Evolutionary conservation across 1,140 invertebrate species (phyloP).

Genomic region (Drosophila athabasca): DNA sequence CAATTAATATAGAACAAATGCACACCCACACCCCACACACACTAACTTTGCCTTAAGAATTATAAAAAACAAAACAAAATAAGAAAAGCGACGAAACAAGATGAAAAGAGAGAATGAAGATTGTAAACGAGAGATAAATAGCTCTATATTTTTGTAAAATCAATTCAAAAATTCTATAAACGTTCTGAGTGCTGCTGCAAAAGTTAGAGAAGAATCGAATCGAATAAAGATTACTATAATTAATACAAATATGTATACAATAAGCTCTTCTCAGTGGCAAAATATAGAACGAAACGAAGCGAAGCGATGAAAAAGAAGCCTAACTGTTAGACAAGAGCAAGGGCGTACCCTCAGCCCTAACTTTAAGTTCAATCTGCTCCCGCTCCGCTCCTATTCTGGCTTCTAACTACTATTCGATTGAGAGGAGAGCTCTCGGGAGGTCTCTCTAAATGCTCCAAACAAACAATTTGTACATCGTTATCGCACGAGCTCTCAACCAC

Average conservation of each 20-base stretch:
- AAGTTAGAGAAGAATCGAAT: constrained; percentile 19
- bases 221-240: constrained; percentile 45
- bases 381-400: constrained; percentile 4
- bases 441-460: no score
- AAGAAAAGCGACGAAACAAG: not conserved
- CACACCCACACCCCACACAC: constrained; percentile 16
- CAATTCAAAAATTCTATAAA: constrained; percentile 49
- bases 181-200: constrained; percentile 23
- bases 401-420: not conserved
- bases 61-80: constrained; percentile 14
- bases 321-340: no score
- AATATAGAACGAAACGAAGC: constrained; percentile 14
- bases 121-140: constrained; percentile 25
- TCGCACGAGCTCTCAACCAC: not conserved
- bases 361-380: constrained; percentile 18
- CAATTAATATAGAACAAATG: constrained; percentile 3
- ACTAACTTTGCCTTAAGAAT: constrained; percentile 59
- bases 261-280: constrained; percentile 54
- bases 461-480: constrained; percentile 1
- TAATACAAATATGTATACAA: constrained; percentile 30
- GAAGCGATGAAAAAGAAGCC: constrained; percentile 23
- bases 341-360: no score
- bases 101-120: constrained; percentile 20
- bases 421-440: no score
- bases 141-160: constrained; percentile 58